phyloP scores from a whole-genome alignment of 2,888 invertebrate genomes.

The Serripes groenlandicus region DNA sequence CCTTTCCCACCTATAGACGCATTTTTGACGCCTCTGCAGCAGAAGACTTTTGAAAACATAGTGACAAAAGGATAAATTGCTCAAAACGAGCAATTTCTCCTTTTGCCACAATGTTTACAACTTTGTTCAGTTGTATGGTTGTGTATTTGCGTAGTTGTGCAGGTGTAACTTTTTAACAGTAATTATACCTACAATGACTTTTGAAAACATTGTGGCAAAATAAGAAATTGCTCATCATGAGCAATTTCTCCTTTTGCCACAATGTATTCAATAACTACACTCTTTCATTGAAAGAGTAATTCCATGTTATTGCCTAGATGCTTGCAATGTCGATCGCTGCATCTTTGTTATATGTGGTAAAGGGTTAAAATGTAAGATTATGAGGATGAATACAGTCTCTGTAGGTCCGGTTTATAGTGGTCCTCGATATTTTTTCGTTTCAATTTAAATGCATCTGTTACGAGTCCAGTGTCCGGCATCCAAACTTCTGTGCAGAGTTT shows the following conservation, averaged over 20 bases:
- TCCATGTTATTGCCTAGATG: neutral
- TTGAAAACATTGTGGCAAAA: slow-evolving; percentile 2
- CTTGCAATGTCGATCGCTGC: neutral
- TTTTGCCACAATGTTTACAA: neutral
- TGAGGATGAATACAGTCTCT: slow-evolving; percentile 91
- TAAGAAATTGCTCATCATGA: neutral
- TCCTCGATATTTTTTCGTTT: slow-evolving; percentile 98
- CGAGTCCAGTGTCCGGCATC: slow-evolving; percentile 98
- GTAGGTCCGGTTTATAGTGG: slow-evolving; percentile 96
- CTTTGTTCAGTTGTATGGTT: too few relatives aligned
- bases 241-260: slow-evolving; percentile 2
- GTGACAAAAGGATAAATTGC: neutral
- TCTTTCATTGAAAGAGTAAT: too few relatives aligned
- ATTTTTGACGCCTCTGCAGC: neutral
- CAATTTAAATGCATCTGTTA: slow-evolving; percentile 99
- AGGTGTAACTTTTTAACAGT: too few relatives aligned
- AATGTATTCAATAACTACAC: neutral
- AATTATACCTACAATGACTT: too few relatives aligned
- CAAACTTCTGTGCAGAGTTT: slow-evolving; percentile 96
- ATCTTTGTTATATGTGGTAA: neutral
- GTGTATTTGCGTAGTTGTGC: too few relatives aligned
- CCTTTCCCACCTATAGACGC: neutral
- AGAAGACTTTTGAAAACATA: neutral
- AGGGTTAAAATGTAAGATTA: slow-evolving; percentile 3
- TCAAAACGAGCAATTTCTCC: neutral